Evolutionary conservation across 2,113 vertebrate species (phyloP).

Genomic region (Kobus ellipsiprymnus): DNA sequence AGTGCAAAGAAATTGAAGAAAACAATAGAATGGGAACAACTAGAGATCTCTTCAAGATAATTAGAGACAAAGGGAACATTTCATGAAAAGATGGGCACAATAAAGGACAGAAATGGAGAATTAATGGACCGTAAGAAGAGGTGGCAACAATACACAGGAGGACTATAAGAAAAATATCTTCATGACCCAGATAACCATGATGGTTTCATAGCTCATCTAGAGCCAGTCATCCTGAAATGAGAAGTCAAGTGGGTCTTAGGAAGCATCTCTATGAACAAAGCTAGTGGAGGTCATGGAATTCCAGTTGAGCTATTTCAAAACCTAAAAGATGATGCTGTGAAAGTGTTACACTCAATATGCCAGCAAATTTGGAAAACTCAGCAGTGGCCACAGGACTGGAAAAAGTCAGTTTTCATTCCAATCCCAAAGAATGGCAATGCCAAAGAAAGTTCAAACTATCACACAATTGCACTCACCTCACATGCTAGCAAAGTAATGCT

Average conservation of each 20-base stretch:
- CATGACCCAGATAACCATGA: neutral
- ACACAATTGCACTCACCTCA: neutral
- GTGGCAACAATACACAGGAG: neutral
- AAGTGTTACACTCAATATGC: neutral
- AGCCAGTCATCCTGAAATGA: neutral
- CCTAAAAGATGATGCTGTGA: neutral
- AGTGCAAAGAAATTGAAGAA: neutral
- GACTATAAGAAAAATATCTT: neutral
- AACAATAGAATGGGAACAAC: neutral
- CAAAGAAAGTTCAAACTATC: neutral
- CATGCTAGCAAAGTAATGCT: neutral
- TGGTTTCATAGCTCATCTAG: neutral
- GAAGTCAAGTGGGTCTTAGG: neutral
- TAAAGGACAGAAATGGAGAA: neutral
- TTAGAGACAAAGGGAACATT: neutral
- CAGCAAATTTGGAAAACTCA: neutral
- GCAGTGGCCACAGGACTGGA: neutral
- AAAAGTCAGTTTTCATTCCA: neutral
- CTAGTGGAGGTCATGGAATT: neutral
- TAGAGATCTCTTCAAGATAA: neutral
- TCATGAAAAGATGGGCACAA: neutral
- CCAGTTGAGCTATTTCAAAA: neutral
- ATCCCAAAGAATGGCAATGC: neutral
- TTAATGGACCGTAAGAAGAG: neutral
- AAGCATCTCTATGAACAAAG: neutral